A percentile compares a stretch with the other conserved stretches of the same genome.
Evolutionary conservation across 2,797 vertebrate species (phyloP).

Genomic region (Octomys mimax): DNA sequence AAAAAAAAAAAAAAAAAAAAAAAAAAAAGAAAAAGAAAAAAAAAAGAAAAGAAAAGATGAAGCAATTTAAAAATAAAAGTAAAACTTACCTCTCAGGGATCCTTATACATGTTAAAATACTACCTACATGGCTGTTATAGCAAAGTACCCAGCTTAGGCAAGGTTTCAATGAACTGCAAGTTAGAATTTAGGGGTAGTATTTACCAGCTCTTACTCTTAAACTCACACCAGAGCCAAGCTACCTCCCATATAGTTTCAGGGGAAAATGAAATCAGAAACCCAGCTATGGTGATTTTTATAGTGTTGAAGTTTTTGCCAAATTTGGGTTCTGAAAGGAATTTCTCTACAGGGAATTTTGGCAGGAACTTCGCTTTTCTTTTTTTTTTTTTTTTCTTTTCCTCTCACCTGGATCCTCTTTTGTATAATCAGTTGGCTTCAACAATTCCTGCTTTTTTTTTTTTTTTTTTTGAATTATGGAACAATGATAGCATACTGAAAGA

Average conservation of each 20-base stretch:
- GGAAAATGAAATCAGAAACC: constrained; percentile 74
- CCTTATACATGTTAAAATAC: neutral
- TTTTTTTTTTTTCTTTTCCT: neutral
- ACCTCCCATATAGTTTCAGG: constrained; percentile 40
- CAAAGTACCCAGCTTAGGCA: neutral
- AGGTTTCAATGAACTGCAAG: neutral
- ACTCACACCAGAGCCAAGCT: neutral
- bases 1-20: too few species aligned
- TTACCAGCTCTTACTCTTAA: constrained; percentile 31
- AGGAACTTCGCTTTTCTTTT: neutral
- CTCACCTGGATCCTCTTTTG: constrained; percentile 29
- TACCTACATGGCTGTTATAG: neutral
- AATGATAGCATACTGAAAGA: neutral
- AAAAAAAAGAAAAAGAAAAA: too few species aligned
- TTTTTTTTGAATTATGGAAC: constrained; percentile 16
- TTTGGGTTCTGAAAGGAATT: constrained; percentile 76
- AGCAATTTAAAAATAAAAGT: neutral
- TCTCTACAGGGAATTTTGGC: constrained; percentile 60
- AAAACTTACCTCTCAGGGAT: neutral
- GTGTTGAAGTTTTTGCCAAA: constrained; percentile 67
- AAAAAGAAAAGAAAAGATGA: neutral
- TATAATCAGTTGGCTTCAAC: constrained; percentile 44
- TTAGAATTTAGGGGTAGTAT: constrained; percentile 16
- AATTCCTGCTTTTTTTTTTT: neutral
- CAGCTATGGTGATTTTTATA: constrained; percentile 50